phyloP scores from a whole-genome alignment of 2,888 invertebrate genomes.

The Cosmorhoe ocellata region DNA sequence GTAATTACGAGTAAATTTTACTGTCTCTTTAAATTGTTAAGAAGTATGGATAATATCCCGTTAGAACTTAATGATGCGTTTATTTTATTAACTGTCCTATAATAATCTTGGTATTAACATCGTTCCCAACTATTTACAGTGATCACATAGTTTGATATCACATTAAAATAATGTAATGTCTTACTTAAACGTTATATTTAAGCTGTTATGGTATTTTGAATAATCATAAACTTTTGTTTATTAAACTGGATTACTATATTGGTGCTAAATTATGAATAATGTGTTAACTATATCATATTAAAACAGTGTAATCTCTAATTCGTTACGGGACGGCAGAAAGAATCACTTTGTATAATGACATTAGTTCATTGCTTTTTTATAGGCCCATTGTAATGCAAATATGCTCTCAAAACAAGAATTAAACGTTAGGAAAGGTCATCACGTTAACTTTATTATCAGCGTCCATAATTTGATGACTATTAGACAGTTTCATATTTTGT shows the following conservation, averaged over 20 bases:
- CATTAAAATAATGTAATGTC: neutral
- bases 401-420: slow-evolving; percentile 39
- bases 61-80: too few species aligned
- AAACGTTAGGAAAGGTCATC: slow-evolving; percentile 46
- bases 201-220: neutral
- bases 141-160: neutral
- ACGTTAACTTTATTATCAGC: slow-evolving; percentile 38
- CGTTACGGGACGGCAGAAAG: slow-evolving; percentile 30
- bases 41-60: too few species aligned
- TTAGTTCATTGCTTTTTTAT: slow-evolving; percentile 43
- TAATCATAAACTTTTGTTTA: too few species aligned
- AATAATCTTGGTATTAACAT: neutral
- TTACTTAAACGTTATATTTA: neutral
- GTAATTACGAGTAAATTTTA: too few species aligned
- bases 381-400: slow-evolving; percentile 45
- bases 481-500: slow-evolving; percentile 15
- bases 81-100: neutral
- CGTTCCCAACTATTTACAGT: neutral
- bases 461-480: slow-evolving; percentile 30
- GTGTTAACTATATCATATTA: slow-evolving; percentile 7
- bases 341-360: slow-evolving; percentile 40
- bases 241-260: too few species aligned
- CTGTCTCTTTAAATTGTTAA: too few species aligned
- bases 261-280: neutral
- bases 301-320: slow-evolving; percentile 24